A percentile compares a stretch with the other conserved stretches of the same genome.
These are phyloP conservation scores for Zaprionus inermis DNA, from an alignment of 1,140 invertebrate species.

Conservation along the genomic window DNA sequence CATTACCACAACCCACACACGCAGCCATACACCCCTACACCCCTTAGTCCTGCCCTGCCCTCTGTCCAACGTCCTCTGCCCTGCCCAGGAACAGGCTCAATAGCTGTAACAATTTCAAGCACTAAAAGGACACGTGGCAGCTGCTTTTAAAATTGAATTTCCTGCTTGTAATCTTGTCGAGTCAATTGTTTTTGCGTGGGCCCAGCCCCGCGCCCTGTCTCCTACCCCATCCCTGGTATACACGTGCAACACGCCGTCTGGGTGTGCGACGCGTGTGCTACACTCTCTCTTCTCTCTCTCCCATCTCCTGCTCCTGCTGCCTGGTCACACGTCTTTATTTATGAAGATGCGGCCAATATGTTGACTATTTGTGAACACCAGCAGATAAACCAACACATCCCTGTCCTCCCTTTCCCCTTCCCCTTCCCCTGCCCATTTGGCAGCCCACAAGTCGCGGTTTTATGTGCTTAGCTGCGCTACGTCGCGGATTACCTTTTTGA, in stretches of 20 bases:
- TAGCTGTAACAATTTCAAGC: conserved; percentile 82
- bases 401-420: too few species aligned
- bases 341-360: conserved; percentile 79
- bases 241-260: conserved; percentile 52
- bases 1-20: conserved; percentile 50
- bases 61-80: background rate
- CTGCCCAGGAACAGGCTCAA: conserved; percentile 43
- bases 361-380: conserved; percentile 72
- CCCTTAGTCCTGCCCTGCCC: background rate
- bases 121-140: conserved; percentile 84
- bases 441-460: background rate
- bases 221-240: background rate
- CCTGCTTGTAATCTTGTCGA: conserved; percentile 83
- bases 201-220: background rate
- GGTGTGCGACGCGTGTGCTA: conserved; percentile 44
- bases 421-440: background rate
- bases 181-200: conserved; percentile 77
- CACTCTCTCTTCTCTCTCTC: background rate
- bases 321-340: conserved; percentile 68
- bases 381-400: conserved; percentile 4
- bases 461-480: conserved; percentile 9
- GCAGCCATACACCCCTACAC: conserved; percentile 10
- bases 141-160: conserved; percentile 84
- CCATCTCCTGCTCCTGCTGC: background rate
- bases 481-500: conserved; percentile 24